Base-by-base conservation (phyloP, 1,140 invertebrate genomes). In the Orius insidiosus region DNA sequence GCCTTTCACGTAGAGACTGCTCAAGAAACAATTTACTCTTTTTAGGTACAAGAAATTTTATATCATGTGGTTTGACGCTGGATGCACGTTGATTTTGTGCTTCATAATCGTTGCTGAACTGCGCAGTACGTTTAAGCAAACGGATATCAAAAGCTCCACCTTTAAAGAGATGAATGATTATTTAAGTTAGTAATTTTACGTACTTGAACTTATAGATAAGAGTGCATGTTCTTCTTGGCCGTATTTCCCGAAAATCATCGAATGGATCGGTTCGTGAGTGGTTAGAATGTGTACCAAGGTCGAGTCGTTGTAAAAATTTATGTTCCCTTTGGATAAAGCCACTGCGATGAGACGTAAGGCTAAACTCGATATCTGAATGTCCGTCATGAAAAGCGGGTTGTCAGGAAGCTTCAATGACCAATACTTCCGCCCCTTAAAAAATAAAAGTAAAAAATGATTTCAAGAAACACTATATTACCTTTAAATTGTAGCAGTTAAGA, bases 11-110 rank as follows among this genome's bases (percentile, higher is more conserved):
- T 54, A 85, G 71, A 1, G 88, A 85, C 63, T 96, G 92, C 60
- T 97, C 92, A 6, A 97, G 76, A 67, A 96, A 97, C 41, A 95
- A 64, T 59, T 93, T 92, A 0, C 88, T 95, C 61, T 93, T 90
- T 64, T 96, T 97, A 0, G 93, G 90, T 48, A 97, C 75, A 18
- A 75, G 66, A 54, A 89, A 53, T 53, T 69, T 69, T 6, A 57
- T 57, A 31, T 57, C 50, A 33, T 55, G 54, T 19, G 50, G 48
- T 7, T 41, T 35, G 13, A 42, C 48, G 24, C 24, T 11, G 24
- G 24, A 24, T 24, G 24, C 3, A 14, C 24, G 15, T 0, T 34
- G 30, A 11, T 41, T 30, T 6, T 33, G 39, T 32, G 39, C 49
- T 51, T 33, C 50, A 15, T 52, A 40, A 9, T 49, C 46, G 32